A percentile compares a stretch with the other conserved stretches of the same genome.
phyloP scores from a whole-genome alignment of 2,113 vertebrate genomes.

The Vulpes lagopus region DNA sequence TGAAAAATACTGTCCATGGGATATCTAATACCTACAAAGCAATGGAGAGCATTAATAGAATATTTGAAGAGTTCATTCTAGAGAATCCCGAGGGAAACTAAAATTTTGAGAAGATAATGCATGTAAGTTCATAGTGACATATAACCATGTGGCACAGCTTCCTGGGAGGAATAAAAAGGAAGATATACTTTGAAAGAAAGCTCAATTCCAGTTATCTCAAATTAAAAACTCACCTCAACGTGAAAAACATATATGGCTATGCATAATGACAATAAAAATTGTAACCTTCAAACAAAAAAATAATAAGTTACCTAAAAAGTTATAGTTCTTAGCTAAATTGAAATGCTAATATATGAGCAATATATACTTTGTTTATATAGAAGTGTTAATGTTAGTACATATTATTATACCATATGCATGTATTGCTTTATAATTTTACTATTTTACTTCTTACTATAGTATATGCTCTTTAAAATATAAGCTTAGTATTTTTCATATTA shows the following conservation, averaged over 20 bases:
- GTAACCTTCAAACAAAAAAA: not conserved
- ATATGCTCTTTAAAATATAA: not conserved
- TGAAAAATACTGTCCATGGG: no score
- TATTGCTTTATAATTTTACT: not conserved
- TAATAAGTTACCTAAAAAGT: not conserved
- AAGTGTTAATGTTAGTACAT: not conserved
- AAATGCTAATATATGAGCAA: not conserved
- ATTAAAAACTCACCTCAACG: not conserved
- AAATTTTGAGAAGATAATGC: not conserved
- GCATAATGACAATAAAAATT: slow-evolving; percentile 51
- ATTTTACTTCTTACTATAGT: not conserved
- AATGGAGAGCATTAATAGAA: no score
- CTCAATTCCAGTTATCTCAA: not conserved
- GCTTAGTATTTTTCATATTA: not conserved
- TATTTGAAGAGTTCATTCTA: no score
- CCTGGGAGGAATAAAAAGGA: not conserved
- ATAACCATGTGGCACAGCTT: not conserved
- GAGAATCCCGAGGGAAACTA: not conserved
- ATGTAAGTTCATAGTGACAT: not conserved
- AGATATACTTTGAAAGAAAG: not conserved
- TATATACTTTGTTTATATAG: not conserved
- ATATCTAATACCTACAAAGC: no score
- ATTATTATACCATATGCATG: not conserved
- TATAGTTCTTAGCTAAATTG: not conserved
- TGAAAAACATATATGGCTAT: not conserved